Conservation (phyloP, 2,888 invertebrate genomes). For the Drosophila glabriapex region DNA sequence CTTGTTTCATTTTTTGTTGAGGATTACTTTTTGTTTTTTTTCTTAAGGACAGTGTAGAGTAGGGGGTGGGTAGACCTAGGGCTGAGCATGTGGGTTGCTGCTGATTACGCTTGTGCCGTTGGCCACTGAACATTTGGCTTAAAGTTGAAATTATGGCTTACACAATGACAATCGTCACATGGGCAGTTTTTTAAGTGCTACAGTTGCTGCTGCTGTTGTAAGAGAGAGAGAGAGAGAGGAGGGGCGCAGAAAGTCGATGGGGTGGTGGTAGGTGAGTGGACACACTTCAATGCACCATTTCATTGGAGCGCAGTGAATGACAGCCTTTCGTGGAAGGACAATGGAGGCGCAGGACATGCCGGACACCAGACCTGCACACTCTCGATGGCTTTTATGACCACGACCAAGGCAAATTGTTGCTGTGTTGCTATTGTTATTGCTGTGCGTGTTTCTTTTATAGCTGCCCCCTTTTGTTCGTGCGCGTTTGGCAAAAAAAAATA, state of each 20-base stretch:
- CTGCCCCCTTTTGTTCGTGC: conserved; percentile 50
- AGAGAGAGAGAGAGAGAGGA: too few species aligned
- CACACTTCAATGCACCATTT: conserved; percentile 66
- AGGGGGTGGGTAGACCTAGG: not conserved
- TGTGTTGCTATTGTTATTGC: conserved; percentile 8
- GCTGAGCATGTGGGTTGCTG: conserved; percentile 2
- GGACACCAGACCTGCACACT: conserved; percentile 15
- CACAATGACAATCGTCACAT: conserved; percentile 74
- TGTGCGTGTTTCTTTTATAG: conserved; percentile 27
- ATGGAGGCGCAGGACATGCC: conserved; percentile 50
- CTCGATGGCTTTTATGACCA: conserved; percentile 46
- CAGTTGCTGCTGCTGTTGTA: not conserved
- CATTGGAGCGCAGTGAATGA: conserved; percentile 47
- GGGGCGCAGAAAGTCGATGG: not conserved
- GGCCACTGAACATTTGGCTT: conserved; percentile 48
- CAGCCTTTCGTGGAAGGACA: conserved; percentile 52
- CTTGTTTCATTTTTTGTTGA: conserved; percentile 3
- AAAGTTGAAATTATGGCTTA: conserved; percentile 75
- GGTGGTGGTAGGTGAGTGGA: not conserved
- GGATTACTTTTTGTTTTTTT: conserved; percentile 3
- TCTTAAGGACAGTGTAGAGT: not conserved
- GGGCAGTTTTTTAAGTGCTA: conserved; percentile 42
- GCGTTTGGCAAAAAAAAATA: conserved; percentile 25
- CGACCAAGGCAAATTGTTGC: conserved; percentile 16
- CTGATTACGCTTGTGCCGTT: conserved; percentile 47